These are phyloP conservation scores for Drosophila rufa DNA, from an alignment of 1,140 invertebrate species.

Conservation along the genomic window DNA sequence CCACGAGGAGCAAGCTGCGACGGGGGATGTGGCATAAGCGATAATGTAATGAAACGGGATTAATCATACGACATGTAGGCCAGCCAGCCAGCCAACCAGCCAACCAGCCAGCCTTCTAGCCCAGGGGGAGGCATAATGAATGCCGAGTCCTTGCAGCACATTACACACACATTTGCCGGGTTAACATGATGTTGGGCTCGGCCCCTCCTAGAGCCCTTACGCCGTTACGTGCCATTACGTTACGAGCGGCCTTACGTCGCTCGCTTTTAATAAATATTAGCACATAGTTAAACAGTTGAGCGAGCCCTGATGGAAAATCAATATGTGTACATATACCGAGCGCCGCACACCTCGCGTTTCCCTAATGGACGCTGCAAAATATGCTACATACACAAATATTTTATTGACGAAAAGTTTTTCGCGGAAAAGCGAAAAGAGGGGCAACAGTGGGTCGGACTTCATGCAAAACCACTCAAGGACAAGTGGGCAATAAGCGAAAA, in stretches of 20 bases:
- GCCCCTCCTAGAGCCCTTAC: conserved; percentile 41
- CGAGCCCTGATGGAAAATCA: conserved; percentile 78
- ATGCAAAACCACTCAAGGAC: conserved; percentile 81
- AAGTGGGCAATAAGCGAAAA: conserved; percentile 82
- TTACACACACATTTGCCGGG: conserved; percentile 42
- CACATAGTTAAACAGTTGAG: conserved; percentile 79
- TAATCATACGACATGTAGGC: conserved; percentile 75
- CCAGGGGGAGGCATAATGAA: conserved; percentile 45
- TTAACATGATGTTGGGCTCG: conserved; percentile 51
- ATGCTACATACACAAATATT: conserved; percentile 10
- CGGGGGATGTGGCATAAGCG: conserved; percentile 51
- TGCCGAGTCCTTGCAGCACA: conserved; percentile 41
- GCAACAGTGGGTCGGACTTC: conserved; percentile 46
- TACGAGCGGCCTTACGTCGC: conserved; percentile 53
- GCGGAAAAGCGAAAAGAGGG: conserved; percentile 8
- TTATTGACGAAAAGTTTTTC: conserved; percentile 76
- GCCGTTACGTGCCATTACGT: conserved; percentile 58
- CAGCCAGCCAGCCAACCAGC: conserved; percentile 5
- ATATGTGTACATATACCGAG: conserved; percentile 40
- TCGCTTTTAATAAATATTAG: conserved; percentile 80
- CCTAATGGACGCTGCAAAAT: conserved; percentile 28
- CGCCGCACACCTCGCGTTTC: background rate
- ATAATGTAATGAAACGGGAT: conserved; percentile 79
- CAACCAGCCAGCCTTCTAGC: background rate
- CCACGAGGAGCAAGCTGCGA: conserved; percentile 20